phyloP scores from a whole-genome alignment of 2,888 invertebrate species.

The Eurytoma californica region DNA sequence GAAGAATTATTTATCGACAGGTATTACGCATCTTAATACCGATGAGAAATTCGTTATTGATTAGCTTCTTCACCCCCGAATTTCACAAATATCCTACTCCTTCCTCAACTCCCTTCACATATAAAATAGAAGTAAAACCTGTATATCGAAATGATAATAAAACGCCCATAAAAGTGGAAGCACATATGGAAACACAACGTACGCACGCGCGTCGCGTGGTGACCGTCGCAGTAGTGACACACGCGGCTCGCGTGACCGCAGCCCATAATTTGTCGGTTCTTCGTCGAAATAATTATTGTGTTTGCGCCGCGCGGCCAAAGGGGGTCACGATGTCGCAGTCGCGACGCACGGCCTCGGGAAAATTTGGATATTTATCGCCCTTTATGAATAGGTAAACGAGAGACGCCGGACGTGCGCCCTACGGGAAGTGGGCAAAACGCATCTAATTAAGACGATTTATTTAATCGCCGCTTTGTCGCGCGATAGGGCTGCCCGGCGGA shows the following conservation, averaged over 20 bases:
- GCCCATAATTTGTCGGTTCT: slow-evolving; percentile 23
- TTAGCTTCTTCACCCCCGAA: no score
- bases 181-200: not conserved
- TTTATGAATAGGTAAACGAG: not conserved
- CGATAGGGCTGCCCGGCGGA: no score
- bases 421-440: no score
- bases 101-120: not conserved
- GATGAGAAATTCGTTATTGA: no score
- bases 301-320: slow-evolving; percentile 11
- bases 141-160: no score
- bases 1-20: no score
- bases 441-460: no score
- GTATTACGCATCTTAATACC: no score
- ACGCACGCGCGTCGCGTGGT: not conserved
- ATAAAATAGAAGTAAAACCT: not conserved
- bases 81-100: no score
- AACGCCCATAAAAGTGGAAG: no score
- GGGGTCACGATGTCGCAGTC: slow-evolving; percentile 23
- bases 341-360: not conserved
- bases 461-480: no score
- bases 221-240: not conserved
- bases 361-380: not conserved
- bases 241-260: not conserved
- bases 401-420: no score
- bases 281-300: slow-evolving; percentile 37